Evolutionary conservation across 1,140 invertebrate species (phyloP), one percentile per base, ranked within the genome.

Genomic region (Polypedilum pembai): DNA sequence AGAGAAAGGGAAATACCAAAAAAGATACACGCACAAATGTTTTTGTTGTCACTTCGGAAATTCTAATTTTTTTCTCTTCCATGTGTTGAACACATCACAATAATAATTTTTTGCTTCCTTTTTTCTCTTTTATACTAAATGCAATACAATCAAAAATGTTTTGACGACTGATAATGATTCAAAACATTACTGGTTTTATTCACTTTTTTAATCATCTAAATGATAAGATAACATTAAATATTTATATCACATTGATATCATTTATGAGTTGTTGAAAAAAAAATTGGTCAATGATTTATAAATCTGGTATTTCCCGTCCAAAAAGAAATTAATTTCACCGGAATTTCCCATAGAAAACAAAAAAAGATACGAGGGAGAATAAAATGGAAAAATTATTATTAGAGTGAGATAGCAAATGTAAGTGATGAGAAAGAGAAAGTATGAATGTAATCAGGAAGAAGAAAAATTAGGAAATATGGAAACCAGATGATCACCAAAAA

Each of bases 401-500:
- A 33, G 24, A 33, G 5, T 33, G 24, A 33, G 24, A 33, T 33
- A 33, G 24, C n/a, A n/a, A n/a, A 33, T 33, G 7, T 12, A 56
- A 15, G 12, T 8, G 15, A 12, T 12, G 12, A 15, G 12, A 56
- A 56, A 12, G 12, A 15, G 8, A 56, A 56, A 56, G 15, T 12
- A 56, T 56, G 45, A 12, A 56, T n/a, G 12, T 56, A 69, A 21
- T 69, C 17, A 69, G 65, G 65, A 69, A 69, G 65, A 69, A 10
- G 24, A 33, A 33, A 56, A 69, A 18, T 18, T 69, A 69, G 65
- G 65, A 69, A 69, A 69, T 21, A 8, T 69, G 65, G 65, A 18
- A 20, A 69, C 65, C 65, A 69, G 65, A 69, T 69, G 65, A 69
- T 69, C 20, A 69, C 17, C 17, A 69, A 20, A 56, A 3, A 45